These are phyloP conservation scores for Cheiracanthium punctorium DNA, from an alignment of 2,888 invertebrate genomes.

Conservation along the genomic window DNA sequence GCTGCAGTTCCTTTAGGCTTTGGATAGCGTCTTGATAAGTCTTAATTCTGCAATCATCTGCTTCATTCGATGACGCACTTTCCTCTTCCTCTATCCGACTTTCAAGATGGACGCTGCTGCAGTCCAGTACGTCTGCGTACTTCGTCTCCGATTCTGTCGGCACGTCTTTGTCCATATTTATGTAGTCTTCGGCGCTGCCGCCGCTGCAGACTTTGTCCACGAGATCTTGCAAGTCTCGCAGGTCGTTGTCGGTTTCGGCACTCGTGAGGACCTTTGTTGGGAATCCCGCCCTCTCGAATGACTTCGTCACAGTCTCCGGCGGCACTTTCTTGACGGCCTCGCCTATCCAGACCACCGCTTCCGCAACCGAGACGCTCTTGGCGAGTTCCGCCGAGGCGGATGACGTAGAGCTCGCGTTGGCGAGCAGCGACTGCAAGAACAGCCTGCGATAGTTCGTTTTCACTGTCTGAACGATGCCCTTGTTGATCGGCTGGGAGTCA, in stretches of 20 bases:
- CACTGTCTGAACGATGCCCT: not conserved
- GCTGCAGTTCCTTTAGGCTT: no score
- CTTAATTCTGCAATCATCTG: no score
- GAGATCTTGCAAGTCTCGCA: not conserved
- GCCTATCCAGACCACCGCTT: not conserved
- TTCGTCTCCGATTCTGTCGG: not conserved
- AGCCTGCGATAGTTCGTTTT: not conserved
- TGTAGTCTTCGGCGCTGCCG: not conserved
- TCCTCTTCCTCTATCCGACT: no score
- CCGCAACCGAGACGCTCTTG: not conserved
- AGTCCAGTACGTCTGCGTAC: no score
- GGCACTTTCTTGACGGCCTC: not conserved
- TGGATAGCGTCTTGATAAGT: no score
- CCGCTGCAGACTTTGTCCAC: not conserved
- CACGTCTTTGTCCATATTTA: not conserved
- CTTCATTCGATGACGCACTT: no score
- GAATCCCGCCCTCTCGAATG: not conserved
- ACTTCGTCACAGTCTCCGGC: not conserved
- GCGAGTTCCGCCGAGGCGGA: not conserved
- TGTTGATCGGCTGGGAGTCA: not conserved
- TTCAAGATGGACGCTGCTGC: no score
- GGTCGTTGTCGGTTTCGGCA: not conserved
- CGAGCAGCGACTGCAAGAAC: not conserved
- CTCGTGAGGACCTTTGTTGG: not conserved
- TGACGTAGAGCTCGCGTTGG: no score